Percentiles rank a stretch among this genome's conserved stretches.
Evolutionary conservation across 64 coral and sea anemone species (phyloP).

Genomic region (Stylophora pistillata): DNA sequence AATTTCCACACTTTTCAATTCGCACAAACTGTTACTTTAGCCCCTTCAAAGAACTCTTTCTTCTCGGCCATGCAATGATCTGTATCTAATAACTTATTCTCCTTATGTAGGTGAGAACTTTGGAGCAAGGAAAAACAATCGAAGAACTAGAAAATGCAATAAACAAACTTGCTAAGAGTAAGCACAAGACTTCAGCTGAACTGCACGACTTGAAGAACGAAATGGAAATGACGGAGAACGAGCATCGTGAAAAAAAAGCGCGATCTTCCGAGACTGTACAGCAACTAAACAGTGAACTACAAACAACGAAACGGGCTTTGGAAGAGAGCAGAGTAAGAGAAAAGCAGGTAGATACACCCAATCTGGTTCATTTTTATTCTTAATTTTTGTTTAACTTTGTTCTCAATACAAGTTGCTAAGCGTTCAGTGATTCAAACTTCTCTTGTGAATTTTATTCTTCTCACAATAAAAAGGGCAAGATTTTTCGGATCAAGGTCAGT

Average conservation of each 20-base stretch:
- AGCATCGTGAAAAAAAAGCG: constrained; percentile 73
- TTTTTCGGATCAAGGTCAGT: too few species aligned
- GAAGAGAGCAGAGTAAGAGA: constrained; percentile 83
- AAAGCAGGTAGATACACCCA: constrained; percentile 68
- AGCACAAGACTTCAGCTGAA: constrained; percentile 82
- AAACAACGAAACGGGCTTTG: constrained; percentile 82
- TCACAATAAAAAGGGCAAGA: too few species aligned
- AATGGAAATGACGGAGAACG: constrained; percentile 66
- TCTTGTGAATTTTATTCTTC: too few species aligned
- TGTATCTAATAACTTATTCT: neutral
- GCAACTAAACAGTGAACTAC: constrained; percentile 74
- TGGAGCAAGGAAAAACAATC: constrained; percentile 88
- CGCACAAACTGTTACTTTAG: too few species aligned
- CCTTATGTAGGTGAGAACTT: constrained; percentile 64
- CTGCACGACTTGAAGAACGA: constrained; percentile 85
- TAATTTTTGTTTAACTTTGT: too few species aligned
- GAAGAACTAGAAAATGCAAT: constrained; percentile 87
- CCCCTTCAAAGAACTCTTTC: too few species aligned
- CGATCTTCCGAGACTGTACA: constrained; percentile 57
- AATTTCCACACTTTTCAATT: too few species aligned
- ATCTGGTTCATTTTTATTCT: too few species aligned
- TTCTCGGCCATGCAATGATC: neutral
- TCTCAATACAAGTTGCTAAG: neutral
- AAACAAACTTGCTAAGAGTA: constrained; percentile 95
- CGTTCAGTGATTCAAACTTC: too few species aligned